These are phyloP conservation scores for Acronicta psi DNA, from an alignment of 2,888 invertebrate species.

Conservation along the genomic window DNA sequence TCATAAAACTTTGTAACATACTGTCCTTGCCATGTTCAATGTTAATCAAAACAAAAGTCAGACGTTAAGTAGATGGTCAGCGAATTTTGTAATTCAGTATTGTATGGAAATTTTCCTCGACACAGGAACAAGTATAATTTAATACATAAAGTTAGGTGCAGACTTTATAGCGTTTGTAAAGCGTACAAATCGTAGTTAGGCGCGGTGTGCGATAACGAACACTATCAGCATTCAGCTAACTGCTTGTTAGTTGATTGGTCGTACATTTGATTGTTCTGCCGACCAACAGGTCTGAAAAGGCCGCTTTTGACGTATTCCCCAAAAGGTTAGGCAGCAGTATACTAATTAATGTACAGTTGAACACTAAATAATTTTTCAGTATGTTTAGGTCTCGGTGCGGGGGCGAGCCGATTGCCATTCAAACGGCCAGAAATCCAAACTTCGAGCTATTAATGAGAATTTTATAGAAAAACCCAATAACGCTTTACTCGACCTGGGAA, in stretches of 20 bases:
- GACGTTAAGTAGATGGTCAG: constrained; percentile 18
- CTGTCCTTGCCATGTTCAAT: constrained; percentile 10
- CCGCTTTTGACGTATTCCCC: too few species aligned
- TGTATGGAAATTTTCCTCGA: constrained; percentile 61
- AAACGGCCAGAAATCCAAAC: too few species aligned
- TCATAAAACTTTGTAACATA: neutral
- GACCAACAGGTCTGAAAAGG: constrained; percentile 17
- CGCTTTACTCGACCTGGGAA: too few species aligned
- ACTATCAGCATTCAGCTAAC: constrained; percentile 59
- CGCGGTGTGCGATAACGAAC: constrained; percentile 71
- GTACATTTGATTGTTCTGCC: constrained; percentile 37
- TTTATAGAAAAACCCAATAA: too few species aligned
- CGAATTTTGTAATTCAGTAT: constrained; percentile 45
- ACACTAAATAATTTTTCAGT: too few species aligned
- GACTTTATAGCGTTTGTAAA: constrained; percentile 51
- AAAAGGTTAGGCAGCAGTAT: too few species aligned
- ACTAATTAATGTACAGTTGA: too few species aligned
- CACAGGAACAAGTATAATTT: constrained; percentile 59
- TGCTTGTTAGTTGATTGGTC: constrained; percentile 44
- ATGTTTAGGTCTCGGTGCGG: too few species aligned
- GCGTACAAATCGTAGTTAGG: constrained; percentile 70
- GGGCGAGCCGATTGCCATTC: too few species aligned
- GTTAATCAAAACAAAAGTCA: constrained; percentile 10
- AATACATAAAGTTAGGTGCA: constrained; percentile 51
- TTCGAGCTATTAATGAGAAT: too few species aligned